Evolutionary conservation across 2,113 vertebrate species (phyloP), one percentile per base, ranked within the genome.

Genomic region (Tichodroma muraria): DNA sequence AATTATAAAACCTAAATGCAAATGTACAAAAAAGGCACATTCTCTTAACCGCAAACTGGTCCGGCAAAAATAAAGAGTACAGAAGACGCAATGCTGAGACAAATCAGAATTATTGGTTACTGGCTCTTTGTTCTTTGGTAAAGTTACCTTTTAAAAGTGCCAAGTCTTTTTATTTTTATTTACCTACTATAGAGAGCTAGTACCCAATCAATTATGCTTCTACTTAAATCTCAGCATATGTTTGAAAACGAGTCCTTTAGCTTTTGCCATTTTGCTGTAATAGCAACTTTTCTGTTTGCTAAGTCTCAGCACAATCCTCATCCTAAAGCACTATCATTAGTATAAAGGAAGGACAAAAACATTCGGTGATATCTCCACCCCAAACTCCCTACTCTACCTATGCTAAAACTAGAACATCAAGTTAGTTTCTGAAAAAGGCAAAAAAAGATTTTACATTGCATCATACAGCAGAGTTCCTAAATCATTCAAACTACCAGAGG

Each of bases 1-100:
- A 98, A 98, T 98, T 98, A 98, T 98, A 97, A 98, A 97, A 98
- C 98, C 97, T 98, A 98, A 98, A 98, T 98, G 98, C 97, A 98
- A 98, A 98, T 98, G 97, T 98, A 99, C 97, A 98, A 99, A 99
- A 99, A 99, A 99, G 99, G 99, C 99, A 99, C 99, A 98, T 98
- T 98, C 98, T 99, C 98, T 98, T 98, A 99, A 98, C 98, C 98
- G 98, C 98, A 98, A 98, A 98, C 97, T 98, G 97, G 97, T 98
- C 98, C 98, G 98, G 98, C 98, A 98, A 98, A 98, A 98, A 98
- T 94, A 98, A 98, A 98, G 97, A 98, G 97, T 97, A 97, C 96
- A 98, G 98, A 98, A 98, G 98, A 98, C 96, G 93, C 96, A 96
- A 98, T 96, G 98, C 97, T 98, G 98, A 98, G 98, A 98, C 97